These are phyloP conservation scores for Armadillidium nasatum DNA, from an alignment of 1,140 invertebrate species.

Conservation along the genomic window DNA sequence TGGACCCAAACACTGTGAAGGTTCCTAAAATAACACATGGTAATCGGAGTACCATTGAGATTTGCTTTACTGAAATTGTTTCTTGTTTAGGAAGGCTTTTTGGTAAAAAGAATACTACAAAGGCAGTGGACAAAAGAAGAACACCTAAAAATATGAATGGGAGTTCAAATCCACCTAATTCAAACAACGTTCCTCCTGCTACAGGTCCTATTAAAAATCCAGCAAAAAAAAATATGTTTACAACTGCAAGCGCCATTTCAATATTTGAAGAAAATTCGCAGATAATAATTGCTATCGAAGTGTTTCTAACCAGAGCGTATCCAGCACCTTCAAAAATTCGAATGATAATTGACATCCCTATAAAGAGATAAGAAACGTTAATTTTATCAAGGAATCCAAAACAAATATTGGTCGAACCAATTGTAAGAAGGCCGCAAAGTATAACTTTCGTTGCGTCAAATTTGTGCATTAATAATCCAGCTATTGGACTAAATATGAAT, in stretches of 20 bases:
- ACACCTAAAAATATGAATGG: constrained; percentile 80
- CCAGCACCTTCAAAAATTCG: too few species aligned
- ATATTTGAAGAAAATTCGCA: constrained; percentile 86
- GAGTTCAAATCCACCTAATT: constrained; percentile 74
- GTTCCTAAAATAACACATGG: too few species aligned
- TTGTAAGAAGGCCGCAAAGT: too few species aligned
- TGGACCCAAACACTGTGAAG: too few species aligned
- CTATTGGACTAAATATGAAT: background rate
- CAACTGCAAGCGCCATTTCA: constrained; percentile 77
- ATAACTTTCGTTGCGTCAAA: background rate
- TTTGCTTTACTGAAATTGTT: background rate
- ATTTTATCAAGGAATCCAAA: too few species aligned
- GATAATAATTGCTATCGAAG: constrained; percentile 51
- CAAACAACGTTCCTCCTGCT: constrained; percentile 72
- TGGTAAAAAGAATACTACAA: background rate
- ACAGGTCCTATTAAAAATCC: constrained; percentile 81
- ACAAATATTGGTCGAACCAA: too few species aligned
- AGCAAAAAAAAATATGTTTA: constrained; percentile 85
- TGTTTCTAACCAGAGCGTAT: too few species aligned
- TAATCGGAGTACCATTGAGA: too few species aligned
- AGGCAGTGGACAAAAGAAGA: constrained; percentile 52
- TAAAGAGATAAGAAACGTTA: too few species aligned
- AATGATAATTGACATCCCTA: too few species aligned
- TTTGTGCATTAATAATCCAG: background rate
- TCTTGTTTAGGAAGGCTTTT: background rate